Conservation (phyloP, 2,888 invertebrate genomes). For the Trilocha varians region DNA sequence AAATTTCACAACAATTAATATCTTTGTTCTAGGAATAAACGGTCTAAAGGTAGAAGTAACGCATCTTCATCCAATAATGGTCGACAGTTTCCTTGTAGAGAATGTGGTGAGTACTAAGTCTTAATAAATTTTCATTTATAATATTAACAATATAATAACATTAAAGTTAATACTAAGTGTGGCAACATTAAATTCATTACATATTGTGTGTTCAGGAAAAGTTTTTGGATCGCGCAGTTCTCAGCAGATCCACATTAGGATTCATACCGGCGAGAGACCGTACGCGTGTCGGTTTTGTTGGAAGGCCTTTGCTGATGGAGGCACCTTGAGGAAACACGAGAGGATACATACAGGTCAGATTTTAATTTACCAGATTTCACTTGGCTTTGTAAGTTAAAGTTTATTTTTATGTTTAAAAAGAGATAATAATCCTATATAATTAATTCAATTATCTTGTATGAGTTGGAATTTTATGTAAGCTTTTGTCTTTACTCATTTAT, state of each 20-base stretch:
- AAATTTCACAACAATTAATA: too few relatives aligned
- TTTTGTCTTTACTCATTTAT: too few relatives aligned
- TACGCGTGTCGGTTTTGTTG: constrained; percentile 90
- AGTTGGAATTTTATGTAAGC: neutral
- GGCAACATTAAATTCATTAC: too few relatives aligned
- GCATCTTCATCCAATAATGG: constrained; percentile 33
- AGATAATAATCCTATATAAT: neutral
- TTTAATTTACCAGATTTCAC: neutral
- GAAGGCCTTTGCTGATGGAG: constrained; percentile 92
- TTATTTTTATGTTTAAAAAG: too few relatives aligned
- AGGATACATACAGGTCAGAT: constrained; percentile 82
- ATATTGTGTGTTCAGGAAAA: constrained; percentile 60
- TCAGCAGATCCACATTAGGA: constrained; percentile 89
- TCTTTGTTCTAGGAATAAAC: constrained; percentile 25
- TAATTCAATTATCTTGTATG: too few relatives aligned
- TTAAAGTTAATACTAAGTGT: too few relatives aligned
- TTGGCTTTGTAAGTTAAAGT: neutral
- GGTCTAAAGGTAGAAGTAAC: constrained; percentile 42
- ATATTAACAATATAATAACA: too few relatives aligned
- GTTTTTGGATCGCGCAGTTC: constrained; percentile 89
- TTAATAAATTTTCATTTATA: too few relatives aligned
- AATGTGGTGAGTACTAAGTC: constrained; percentile 74
- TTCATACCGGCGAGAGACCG: constrained; percentile 88
- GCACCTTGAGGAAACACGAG: constrained; percentile 88
- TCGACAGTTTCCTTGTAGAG: constrained; percentile 84